A percentile compares a stretch with the other conserved stretches of the same genome.
Conservation (phyloP, 2,888 invertebrate species). For the Catocala nupta region DNA sequence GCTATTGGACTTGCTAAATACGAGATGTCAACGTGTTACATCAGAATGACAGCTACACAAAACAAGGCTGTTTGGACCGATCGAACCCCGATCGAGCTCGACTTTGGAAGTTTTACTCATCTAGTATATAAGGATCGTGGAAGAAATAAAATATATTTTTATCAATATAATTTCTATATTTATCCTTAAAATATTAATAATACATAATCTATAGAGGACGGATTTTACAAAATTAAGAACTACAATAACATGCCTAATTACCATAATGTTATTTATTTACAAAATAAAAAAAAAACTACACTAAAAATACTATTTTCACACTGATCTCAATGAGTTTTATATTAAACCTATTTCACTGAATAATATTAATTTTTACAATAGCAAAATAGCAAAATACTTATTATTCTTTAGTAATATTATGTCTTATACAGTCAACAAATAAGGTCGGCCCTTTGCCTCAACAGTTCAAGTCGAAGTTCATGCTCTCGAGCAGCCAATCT, state of each 20-base stretch:
- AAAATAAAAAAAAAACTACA: conserved; percentile 24
- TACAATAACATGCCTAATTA: conserved; percentile 37
- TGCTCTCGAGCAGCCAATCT: conserved; percentile 96
- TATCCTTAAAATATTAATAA: conserved; percentile 35
- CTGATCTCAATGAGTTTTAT: conserved; percentile 37
- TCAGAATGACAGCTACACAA: too few relatives aligned
- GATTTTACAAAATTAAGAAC: conserved; percentile 34
- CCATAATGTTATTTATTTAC: conserved; percentile 38
- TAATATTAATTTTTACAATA: conserved; percentile 5
- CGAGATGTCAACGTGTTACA: too few relatives aligned
- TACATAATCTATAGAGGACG: conserved; percentile 43
- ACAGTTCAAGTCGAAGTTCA: conserved; percentile 93
- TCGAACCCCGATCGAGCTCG: too few relatives aligned
- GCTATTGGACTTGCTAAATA: not conserved
- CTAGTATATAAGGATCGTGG: too few relatives aligned
- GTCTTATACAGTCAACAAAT: conserved; percentile 67
- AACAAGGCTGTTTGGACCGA: too few relatives aligned
- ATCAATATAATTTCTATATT: conserved; percentile 50
- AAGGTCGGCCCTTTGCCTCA: conserved; percentile 90
- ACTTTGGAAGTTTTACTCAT: too few relatives aligned
- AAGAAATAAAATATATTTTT: conserved; percentile 9
- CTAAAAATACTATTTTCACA: conserved; percentile 33
- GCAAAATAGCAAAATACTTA: not conserved
- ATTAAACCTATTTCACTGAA: conserved; percentile 22
- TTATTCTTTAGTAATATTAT: conserved; percentile 1